Base-by-base conservation (phyloP, 2,797 vertebrate genomes). In the Rhynchotus rufescens region DNA sequence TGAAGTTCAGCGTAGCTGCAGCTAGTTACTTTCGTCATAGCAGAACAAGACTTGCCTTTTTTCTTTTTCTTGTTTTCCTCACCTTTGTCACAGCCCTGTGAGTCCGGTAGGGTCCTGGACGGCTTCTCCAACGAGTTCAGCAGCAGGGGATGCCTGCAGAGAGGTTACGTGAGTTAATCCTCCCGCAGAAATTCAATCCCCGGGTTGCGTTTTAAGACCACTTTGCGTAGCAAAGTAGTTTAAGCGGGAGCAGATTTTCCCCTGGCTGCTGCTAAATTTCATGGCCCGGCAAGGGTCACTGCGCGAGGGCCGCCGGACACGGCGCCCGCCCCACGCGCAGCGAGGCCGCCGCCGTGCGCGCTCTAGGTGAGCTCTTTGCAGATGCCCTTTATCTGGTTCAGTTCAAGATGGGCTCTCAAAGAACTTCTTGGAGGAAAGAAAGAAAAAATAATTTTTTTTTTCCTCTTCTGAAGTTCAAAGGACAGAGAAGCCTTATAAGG, bases 211-310 rank as follows among this genome's bases (percentile, higher is more conserved):
- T 97, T 97, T 96, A 97, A 97, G 96, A 94, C 96, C 96, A 97
- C 96, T 97, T 97, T 96, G 97, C 45, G 95, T 95, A 97, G 97
- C 93, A 93, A 97, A 97, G 97, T 97, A 97, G 97, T 97, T 97
- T 97, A 98, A 98, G 96, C 97, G 95, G 34, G 94, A 97, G 97
- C 97, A 98, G 98, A 97, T 97, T 97, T 97, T 95, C 96, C 89
- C 76, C 45, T 84, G 90, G 97, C 97, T 97, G 97, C 94, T 96
- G 96, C 96, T 97, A 97, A 96, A 97, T 97, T 97, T 98, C 97
- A 97, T 92, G 97, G 96, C 97, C 96, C 82, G 67, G 87, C 83
- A 97, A 97, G 97, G 97, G 97, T 98, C 97, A 97, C 96, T 95
- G 89, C 94, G 88, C 95, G 94, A 97, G 96, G 96, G 92, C 87